Conservation (phyloP, 2,113 vertebrate genomes). For the Eolophus roseicapilla region DNA sequence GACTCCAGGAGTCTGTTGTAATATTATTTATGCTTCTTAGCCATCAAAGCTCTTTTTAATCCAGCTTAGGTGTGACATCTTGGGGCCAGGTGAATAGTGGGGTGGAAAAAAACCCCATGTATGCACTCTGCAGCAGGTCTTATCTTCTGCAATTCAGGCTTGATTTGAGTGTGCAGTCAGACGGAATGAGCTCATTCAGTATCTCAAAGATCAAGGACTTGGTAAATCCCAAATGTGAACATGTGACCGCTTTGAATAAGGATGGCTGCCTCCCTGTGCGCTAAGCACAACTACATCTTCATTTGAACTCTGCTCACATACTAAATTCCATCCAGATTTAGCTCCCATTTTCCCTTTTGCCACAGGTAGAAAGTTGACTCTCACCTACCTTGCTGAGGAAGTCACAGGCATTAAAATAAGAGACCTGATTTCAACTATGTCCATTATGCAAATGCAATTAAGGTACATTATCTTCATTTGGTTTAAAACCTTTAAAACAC, state of each 20-base stretch:
- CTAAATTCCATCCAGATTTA: background rate
- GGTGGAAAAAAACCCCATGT: background rate
- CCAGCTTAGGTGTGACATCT: constrained; percentile 27
- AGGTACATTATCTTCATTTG: constrained; percentile 47
- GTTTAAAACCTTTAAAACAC: constrained; percentile 56
- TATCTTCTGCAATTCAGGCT: background rate
- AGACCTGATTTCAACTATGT: constrained; percentile 29
- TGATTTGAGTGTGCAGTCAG: background rate
- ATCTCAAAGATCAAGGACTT: constrained; percentile 17
- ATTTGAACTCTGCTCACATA: constrained; percentile 27
- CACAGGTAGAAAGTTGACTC: constrained; percentile 20
- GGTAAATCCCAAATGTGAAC: constrained; percentile 9
- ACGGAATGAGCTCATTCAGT: constrained; percentile 19
- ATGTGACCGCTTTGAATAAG: background rate
- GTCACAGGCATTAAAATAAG: background rate
- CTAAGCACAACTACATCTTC: background rate
- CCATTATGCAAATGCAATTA: constrained; percentile 67
- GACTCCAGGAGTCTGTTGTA: background rate
- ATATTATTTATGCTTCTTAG: constrained; percentile 42
- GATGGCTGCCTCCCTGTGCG: background rate
- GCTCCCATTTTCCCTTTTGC: constrained; percentile 2
- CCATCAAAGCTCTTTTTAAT: constrained; percentile 15
- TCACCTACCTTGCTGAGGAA: background rate
- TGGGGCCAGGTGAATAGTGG: background rate
- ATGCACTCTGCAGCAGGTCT: background rate